These are phyloP conservation scores for Heliconius ismenius DNA, from an alignment of 2,888 invertebrate genomes.

Conservation along the genomic window DNA sequence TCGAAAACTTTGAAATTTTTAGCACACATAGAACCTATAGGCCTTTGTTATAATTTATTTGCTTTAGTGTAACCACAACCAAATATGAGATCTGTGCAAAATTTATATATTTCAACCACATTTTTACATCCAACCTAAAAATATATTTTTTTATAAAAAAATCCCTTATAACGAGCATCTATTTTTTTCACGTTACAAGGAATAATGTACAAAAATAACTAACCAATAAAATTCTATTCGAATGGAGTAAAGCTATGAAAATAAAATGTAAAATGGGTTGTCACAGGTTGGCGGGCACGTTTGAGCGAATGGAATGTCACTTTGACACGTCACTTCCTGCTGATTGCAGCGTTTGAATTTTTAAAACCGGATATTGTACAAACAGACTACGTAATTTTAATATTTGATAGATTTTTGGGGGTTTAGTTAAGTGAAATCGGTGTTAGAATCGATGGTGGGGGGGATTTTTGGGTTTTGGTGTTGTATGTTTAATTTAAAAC, in stretches of 20 bases:
- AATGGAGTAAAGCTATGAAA: slow-evolving; percentile 14
- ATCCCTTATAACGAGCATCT: neutral
- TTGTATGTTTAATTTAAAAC: neutral
- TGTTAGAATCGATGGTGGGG: too few species aligned
- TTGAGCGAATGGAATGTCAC: slow-evolving; percentile 35
- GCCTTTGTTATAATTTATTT: too few species aligned
- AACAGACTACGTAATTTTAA: slow-evolving; percentile 59
- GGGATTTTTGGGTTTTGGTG: too few species aligned
- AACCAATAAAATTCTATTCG: slow-evolving; percentile 10
- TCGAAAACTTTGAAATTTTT: too few species aligned
- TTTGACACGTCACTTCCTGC: slow-evolving; percentile 40
- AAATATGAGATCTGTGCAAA: too few species aligned
- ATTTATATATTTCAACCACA: too few species aligned
- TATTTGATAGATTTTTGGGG: slow-evolving; percentile 21
- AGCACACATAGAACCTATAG: too few species aligned
- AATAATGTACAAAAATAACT: slow-evolving; percentile 16
- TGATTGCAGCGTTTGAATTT: slow-evolving; percentile 54
- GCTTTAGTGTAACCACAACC: too few species aligned
- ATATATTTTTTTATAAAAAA: too few species aligned
- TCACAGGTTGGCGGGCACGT: slow-evolving; percentile 31
- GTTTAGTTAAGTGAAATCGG: neutral
- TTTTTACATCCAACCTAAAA: too few species aligned
- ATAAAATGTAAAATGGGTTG: slow-evolving; percentile 29
- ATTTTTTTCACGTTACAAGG: neutral
- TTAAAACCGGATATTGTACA: slow-evolving; percentile 55